phyloP scores from a whole-genome alignment of 2,113 vertebrate genomes.

The Odontophorus gujanensis region DNA sequence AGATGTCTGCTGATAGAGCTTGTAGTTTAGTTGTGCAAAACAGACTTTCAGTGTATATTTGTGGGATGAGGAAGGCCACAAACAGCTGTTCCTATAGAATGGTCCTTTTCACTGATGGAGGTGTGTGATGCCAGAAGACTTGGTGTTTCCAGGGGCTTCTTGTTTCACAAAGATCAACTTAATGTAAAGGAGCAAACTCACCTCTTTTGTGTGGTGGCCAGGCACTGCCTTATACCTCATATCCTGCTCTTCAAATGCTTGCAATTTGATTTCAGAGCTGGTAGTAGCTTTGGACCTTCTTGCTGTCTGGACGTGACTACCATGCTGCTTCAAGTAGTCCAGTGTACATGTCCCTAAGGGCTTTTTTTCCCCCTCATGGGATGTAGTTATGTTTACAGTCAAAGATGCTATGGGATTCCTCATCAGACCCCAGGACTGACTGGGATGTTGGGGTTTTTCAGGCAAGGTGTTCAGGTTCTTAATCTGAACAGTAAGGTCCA shows the following conservation, averaged over 20 bases:
- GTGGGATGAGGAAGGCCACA: background rate
- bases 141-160: background rate
- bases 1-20: background rate
- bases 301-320: background rate
- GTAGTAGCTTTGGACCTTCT: background rate
- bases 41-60: background rate
- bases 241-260: background rate
- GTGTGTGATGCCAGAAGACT: fast-evolving
- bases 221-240: background rate
- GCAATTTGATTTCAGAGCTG: background rate
- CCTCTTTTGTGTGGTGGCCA: background rate
- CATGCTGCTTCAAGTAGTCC: background rate
- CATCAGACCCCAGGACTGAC: background rate
- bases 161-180: background rate
- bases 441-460: background rate
- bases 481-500: background rate
- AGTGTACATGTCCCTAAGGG: background rate
- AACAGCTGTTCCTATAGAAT: background rate
- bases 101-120: background rate
- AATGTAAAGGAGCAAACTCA: background rate
- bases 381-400: background rate
- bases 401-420: background rate
- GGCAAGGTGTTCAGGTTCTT: background rate
- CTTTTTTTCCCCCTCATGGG: background rate
- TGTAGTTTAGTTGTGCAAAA: background rate